Percentiles rank a stretch among this genome's conserved stretches.
Evolutionary conservation across 2,888 invertebrate species (phyloP).

Genomic region (Abscondita cerata): DNA sequence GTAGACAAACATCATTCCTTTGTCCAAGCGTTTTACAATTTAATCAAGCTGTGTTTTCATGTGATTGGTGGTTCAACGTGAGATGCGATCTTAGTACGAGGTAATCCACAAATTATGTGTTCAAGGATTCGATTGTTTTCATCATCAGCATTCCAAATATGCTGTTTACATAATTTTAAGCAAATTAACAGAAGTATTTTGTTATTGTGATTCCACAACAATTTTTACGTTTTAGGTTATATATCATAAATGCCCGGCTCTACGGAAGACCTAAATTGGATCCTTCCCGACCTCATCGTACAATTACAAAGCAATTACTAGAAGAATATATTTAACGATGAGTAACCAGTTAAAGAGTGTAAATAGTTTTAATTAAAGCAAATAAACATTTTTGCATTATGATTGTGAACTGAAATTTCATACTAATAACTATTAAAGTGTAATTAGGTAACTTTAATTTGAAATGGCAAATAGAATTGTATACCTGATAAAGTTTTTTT

Average conservation of each 20-base stretch:
- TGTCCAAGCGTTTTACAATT: constrained; percentile 77
- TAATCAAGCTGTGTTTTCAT: constrained; percentile 73
- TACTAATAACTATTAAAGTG: too few relatives aligned
- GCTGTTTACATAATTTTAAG: constrained; percentile 1
- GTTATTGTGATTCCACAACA: background rate
- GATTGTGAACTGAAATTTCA: too few relatives aligned
- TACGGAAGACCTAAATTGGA: constrained; percentile 77
- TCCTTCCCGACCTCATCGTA: constrained; percentile 77
- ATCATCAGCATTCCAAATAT: background rate
- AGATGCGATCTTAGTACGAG: constrained; percentile 82
- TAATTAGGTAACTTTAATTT: too few relatives aligned
- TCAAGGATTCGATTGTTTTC: background rate
- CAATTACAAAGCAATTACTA: constrained; percentile 82
- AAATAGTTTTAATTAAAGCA: too few relatives aligned
- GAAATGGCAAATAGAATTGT: too few relatives aligned
- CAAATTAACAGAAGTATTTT: background rate
- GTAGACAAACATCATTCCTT: constrained; percentile 84
- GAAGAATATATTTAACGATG: constrained; percentile 81
- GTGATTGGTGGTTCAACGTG: constrained; percentile 90
- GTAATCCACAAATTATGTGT: constrained; percentile 39
- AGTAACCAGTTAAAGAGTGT: too few relatives aligned
- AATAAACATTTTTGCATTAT: too few relatives aligned
- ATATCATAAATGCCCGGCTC: constrained; percentile 83
- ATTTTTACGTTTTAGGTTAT: constrained; percentile 61
- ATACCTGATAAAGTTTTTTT: too few relatives aligned